Base-by-base conservation (phyloP, 2,888 invertebrate species). In the Lithophane leautieri region DNA sequence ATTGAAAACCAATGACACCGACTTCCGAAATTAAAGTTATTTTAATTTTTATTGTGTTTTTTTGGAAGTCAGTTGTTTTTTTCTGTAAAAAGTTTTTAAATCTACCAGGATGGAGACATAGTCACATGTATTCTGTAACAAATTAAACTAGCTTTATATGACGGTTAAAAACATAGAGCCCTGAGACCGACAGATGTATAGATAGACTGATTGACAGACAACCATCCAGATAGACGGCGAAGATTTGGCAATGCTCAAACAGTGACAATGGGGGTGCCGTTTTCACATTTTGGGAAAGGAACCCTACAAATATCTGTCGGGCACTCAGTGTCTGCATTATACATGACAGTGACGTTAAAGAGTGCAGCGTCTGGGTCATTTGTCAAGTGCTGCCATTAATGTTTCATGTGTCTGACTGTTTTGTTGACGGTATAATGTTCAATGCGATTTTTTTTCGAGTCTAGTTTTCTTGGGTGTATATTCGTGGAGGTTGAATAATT, bases 301-400 rank as follows among this genome's bases (percentile, higher is more conserved):
- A 70, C 52, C 61, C 44, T 58, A 65, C 58, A 63, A 91, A 88
- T 92, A 91, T 91, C 87, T 89, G 91, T 91, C 91, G 90, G 90
- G 87, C 70, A 80, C 73, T 82, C 84, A 87, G 87, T 90, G 84
- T 90, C 79, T 81, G 80, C 78, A 92, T 93, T 93, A 94, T 93
- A 89, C 93, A 77, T 83, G 86, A 92, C 88, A 89, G 66, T 89
- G 93, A 93, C 93, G 91, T 78, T 93, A 92, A 94, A 88, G 88
- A 91, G 92, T 95, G 95, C 95, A 95, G 83, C 82, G 93, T 92
- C 92, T 91, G 89, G 89, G 84, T 84, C 92, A 94, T 95, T 94
- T 95, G 94, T 95, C 94, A 95, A 91, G 87, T 90, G 89, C 72
- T 82, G 68, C 73, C 89, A 93, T 93, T 87, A 92, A 94, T 94